Base-by-base conservation (phyloP, 2,113 vertebrate species). In the Zosterops pallidus region DNA sequence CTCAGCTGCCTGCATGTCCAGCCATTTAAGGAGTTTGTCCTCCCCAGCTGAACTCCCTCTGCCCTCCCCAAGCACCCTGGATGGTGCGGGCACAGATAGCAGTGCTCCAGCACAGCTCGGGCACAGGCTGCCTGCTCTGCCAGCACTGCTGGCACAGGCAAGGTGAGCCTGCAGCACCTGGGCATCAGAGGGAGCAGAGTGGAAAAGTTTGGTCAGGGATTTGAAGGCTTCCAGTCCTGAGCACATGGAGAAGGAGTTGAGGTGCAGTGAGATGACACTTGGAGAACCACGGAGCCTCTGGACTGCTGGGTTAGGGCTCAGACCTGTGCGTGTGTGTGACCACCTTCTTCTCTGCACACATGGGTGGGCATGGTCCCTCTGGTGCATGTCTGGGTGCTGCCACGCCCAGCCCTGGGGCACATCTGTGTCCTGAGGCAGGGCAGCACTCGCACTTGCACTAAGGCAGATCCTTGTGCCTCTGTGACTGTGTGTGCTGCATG, bases 1-100 rank as follows among this genome's bases (percentile, higher is more conserved):
- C 56, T 89, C 23, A 0, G 42, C 63, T 1, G 19, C 78, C 59
- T 44, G 75, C 59, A 17, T 2, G 28, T 52, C 68, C 82, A 88
- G 68, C 71, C 75, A 83, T 90, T 74, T 88, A 94, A 90, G 94
- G 84, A 94, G 24, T 37, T 93, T 77, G 67, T 90, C 78, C 63
- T 79, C 12, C 62, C 46, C 21, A 23, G 35, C 49, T 55, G 50
- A 64, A 74, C 44, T 83, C 26, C 35, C 37, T 23, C 31, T 65
- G 77, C 70, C 46, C 78, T 39, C 75, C 57, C 41, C 0, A 2
- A 37, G 74, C 53, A 31, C 20, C 42, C 35, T 2, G 4, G 53
- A 11, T 2, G 7, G 52, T 0, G 0, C 2, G 16, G 76, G 57
- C 83, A 68, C 1, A 3, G 65, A 78, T 6, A 0, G 59, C n/a